phyloP scores from a whole-genome alignment of 2,113 vertebrate genomes.

The human region DNA sequence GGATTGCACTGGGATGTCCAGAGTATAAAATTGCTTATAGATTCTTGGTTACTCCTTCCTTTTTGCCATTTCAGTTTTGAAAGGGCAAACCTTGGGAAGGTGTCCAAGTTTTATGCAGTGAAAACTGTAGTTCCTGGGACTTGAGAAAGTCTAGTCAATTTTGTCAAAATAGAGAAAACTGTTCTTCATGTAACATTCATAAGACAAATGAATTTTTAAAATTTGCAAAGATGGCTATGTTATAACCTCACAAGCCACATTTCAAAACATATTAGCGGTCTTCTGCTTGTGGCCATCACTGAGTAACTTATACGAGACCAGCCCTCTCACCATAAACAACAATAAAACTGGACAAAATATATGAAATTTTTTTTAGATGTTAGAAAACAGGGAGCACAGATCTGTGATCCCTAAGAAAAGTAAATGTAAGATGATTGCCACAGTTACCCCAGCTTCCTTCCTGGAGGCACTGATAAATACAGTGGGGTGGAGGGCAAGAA shows the following conservation, averaged over 20 bases:
- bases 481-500: not conserved
- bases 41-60: constrained; percentile 30
- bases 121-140: constrained; percentile 28
- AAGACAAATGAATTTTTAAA: constrained; percentile 66
- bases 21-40: not conserved
- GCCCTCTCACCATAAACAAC: not conserved
- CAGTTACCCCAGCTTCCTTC: not conserved
- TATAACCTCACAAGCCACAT: not conserved
- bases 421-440: not conserved
- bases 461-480: not conserved
- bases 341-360: not conserved
- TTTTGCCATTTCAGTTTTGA: constrained; percentile 49
- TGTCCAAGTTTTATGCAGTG: constrained; percentile 9
- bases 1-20: not conserved
- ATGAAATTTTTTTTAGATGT: not conserved
- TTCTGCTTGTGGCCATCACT: not conserved
- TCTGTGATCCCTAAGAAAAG: not conserved
- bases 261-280: constrained; percentile 19
- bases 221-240: constrained; percentile 24
- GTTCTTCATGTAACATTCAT: constrained; percentile 65
- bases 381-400: not conserved
- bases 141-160: constrained; percentile 21
- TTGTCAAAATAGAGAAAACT: constrained; percentile 26
- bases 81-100: constrained; percentile 49
- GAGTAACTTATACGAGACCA: not conserved